These are phyloP conservation scores for Eledona agricola DNA, from an alignment of 2,888 invertebrate species.

Conservation along the genomic window DNA sequence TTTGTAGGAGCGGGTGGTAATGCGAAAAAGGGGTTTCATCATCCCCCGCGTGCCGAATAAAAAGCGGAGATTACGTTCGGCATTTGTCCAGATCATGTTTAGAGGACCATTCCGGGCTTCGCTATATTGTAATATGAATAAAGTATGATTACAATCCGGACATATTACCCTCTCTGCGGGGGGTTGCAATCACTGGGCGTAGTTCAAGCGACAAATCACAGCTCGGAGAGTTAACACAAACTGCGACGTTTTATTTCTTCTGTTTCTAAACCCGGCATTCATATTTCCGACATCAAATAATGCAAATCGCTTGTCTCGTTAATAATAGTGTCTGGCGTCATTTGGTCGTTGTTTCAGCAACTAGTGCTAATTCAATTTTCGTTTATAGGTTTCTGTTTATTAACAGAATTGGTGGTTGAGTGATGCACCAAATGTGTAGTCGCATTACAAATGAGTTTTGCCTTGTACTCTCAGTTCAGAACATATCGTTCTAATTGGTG, in stretches of 20 bases:
- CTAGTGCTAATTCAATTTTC: constrained; percentile 7
- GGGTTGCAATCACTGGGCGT: constrained; percentile 56
- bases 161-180: constrained; percentile 54
- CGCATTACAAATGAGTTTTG: constrained; percentile 23
- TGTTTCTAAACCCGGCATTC: constrained; percentile 24
- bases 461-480: constrained; percentile 29
- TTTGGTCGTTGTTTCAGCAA: constrained; percentile 2
- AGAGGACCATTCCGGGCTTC: constrained; percentile 23
- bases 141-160: constrained; percentile 58
- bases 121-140: constrained; percentile 54
- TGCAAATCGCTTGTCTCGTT: background rate
- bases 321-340: constrained; percentile 3
- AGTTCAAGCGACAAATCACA: constrained; percentile 54
- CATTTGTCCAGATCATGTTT: constrained; percentile 32
- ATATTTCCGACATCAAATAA: constrained; percentile 25
- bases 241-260: constrained; percentile 31
- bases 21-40: constrained; percentile 12
- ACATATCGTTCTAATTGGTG: constrained; percentile 26
- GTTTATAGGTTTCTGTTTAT: constrained; percentile 4
- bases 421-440: constrained; percentile 25
- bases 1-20: constrained; percentile 12
- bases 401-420: constrained; percentile 5
- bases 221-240: constrained; percentile 26
- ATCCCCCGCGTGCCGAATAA: constrained; percentile 13
- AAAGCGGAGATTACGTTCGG: constrained; percentile 22